Evolutionary conservation across 1,140 invertebrate genomes (phyloP).

Genomic region (Gyrodactylus salaris): DNA sequence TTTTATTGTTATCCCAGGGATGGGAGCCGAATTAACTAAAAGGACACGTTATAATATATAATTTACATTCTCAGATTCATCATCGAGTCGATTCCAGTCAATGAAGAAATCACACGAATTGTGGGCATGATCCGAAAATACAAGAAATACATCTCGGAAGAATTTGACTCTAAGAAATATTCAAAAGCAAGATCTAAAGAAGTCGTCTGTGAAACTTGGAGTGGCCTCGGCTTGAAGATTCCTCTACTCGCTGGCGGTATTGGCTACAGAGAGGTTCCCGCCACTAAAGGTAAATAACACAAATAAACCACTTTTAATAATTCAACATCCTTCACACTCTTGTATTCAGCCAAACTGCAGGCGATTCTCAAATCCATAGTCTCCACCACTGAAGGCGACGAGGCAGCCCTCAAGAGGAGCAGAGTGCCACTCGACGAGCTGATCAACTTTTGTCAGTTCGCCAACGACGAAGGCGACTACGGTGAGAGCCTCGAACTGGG

Average conservation of each 20-base stretch:
- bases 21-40: too few relatives aligned
- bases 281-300: background rate
- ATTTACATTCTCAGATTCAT: too few relatives aligned
- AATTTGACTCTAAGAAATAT: background rate
- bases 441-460: conserved; percentile 43
- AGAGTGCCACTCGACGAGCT: conserved; percentile 23
- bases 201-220: background rate
- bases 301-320: background rate
- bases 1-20: too few relatives aligned
- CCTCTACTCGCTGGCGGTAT: background rate
- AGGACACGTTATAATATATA: too few relatives aligned
- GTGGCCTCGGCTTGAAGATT: background rate
- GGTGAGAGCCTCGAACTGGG: conserved; percentile 56
- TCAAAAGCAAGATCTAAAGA: background rate
- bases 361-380: background rate
- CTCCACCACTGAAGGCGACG: background rate
- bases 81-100: too few relatives aligned
- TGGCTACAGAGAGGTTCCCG: background rate
- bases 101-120: too few relatives aligned
- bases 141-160: background rate
- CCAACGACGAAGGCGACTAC: conserved; percentile 67
- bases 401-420: conserved; percentile 4
- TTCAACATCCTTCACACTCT: background rate
- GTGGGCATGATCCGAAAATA: too few relatives aligned
- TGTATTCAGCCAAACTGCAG: background rate